Percentiles rank a stretch among this genome's conserved stretches.
Evolutionary conservation across 2,888 invertebrate species (phyloP).

Genomic region (Scaeva pyrastri): DNA sequence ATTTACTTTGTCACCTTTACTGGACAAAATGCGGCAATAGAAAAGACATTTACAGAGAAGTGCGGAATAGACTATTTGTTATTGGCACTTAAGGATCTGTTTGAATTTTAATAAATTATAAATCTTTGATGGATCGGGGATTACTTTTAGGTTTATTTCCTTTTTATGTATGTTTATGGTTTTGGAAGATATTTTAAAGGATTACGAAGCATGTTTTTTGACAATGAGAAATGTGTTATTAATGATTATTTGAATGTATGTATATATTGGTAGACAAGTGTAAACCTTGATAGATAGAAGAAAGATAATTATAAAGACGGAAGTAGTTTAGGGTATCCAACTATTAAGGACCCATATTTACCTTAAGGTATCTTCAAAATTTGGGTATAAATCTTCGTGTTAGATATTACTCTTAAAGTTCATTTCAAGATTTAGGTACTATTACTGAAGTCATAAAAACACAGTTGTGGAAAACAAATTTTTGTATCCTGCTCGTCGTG

Average conservation of each 20-base stretch:
- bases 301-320: no score
- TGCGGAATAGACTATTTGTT: slow-evolving; percentile 62
- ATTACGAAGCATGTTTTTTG: slow-evolving; percentile 50
- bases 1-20: slow-evolving; percentile 71
- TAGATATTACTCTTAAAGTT: no score
- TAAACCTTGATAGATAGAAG: no score
- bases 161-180: not conserved
- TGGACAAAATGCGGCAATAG: slow-evolving; percentile 44
- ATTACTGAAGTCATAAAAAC: no score
- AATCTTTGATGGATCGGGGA: slow-evolving; percentile 70
- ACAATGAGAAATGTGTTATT: slow-evolving; percentile 58
- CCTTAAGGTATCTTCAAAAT: no score
- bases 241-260: slow-evolving; percentile 40
- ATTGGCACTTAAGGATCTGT: slow-evolving; percentile 74
- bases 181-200: slow-evolving; percentile 37
- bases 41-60: slow-evolving; percentile 32
- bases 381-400: no score
- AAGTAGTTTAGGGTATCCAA: no score
- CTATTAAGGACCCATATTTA: no score
- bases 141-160: slow-evolving; percentile 14
- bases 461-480: no score
- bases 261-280: no score
- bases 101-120: slow-evolving; percentile 75
- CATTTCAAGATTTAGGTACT: no score
- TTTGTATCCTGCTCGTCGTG: no score